A percentile compares a stretch with the other conserved stretches of the same genome.
Evolutionary conservation across 2,113 vertebrate genomes (phyloP).

Genomic region (Petroica traversi): DNA sequence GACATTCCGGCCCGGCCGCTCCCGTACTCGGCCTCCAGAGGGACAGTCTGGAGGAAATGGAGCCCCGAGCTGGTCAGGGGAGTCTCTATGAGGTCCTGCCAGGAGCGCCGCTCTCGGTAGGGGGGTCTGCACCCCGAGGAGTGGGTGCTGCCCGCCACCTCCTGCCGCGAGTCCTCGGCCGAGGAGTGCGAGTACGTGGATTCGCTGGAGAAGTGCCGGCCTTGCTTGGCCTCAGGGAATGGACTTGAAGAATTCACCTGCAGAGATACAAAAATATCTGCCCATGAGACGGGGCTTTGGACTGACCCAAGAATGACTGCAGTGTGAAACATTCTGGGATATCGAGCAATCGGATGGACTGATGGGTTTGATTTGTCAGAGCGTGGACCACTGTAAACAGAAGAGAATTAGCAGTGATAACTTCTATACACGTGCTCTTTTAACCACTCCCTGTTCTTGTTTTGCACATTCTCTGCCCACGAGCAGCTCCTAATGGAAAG

Average conservation of each 20-base stretch:
- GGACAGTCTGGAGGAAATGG: slow-evolving; percentile 87
- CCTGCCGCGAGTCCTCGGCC: slow-evolving; percentile 77
- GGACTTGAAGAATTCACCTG: slow-evolving; percentile 89
- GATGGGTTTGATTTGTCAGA: not conserved
- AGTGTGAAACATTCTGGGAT: not conserved
- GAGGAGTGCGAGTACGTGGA: slow-evolving; percentile 88
- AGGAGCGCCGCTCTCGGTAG: slow-evolving; percentile 82
- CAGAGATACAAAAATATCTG: not conserved
- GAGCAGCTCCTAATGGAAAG: not conserved
- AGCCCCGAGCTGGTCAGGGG: slow-evolving; percentile 83
- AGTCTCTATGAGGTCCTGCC: slow-evolving; percentile 89
- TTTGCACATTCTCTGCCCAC: slow-evolving; percentile 51
- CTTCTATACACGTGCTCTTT: not conserved
- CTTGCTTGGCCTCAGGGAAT: slow-evolving; percentile 84
- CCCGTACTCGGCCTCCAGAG: slow-evolving; percentile 69
- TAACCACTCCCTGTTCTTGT: slow-evolving; percentile 44
- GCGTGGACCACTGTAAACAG: not conserved
- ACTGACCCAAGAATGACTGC: not conserved
- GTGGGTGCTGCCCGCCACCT: slow-evolving; percentile 67
- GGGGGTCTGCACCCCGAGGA: slow-evolving; percentile 80
- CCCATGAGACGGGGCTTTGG: not conserved
- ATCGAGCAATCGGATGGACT: not conserved
- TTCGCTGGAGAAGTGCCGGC: slow-evolving; percentile 86
- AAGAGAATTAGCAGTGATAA: not conserved
- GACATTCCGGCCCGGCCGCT: slow-evolving; percentile 72